Evolutionary conservation across 2,113 vertebrate genomes (phyloP).

Genomic region (Sapayoa aenigma): DNA sequence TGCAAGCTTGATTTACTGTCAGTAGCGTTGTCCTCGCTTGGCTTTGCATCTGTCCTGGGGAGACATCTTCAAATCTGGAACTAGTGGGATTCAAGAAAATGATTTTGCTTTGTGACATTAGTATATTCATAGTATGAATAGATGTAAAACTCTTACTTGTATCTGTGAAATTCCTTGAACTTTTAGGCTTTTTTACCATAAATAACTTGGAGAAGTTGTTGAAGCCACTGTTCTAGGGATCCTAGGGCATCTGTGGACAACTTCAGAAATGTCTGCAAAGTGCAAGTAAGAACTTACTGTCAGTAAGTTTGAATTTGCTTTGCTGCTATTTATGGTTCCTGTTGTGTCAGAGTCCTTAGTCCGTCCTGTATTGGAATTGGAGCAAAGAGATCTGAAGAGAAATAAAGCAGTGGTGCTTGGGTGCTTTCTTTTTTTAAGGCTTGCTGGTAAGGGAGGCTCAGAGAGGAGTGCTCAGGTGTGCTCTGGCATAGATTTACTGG

Average conservation of each 20-base stretch:
- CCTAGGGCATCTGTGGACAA: neutral
- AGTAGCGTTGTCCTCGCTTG: neutral
- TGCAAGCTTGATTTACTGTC: neutral
- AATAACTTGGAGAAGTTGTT: neutral
- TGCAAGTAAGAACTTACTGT: neutral
- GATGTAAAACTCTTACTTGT: neutral
- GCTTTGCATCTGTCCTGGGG: neutral
- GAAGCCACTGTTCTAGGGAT: neutral
- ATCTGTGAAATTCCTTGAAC: neutral
- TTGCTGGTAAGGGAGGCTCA: neutral
- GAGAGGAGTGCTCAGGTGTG: accelerated
- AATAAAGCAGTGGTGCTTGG: neutral
- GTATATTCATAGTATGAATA: neutral
- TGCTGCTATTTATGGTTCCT: neutral
- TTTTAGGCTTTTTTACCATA: neutral
- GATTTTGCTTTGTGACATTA: neutral
- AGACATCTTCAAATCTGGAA: neutral
- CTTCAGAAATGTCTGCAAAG: neutral
- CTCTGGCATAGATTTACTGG: neutral
- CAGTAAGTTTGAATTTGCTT: neutral
- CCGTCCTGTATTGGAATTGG: neutral
- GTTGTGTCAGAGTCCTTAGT: neutral
- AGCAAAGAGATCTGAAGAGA: neutral
- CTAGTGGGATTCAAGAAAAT: neutral
- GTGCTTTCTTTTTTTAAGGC: neutral